Conservation (phyloP, 2,113 vertebrate genomes). For the Anas platyrhynchos region DNA sequence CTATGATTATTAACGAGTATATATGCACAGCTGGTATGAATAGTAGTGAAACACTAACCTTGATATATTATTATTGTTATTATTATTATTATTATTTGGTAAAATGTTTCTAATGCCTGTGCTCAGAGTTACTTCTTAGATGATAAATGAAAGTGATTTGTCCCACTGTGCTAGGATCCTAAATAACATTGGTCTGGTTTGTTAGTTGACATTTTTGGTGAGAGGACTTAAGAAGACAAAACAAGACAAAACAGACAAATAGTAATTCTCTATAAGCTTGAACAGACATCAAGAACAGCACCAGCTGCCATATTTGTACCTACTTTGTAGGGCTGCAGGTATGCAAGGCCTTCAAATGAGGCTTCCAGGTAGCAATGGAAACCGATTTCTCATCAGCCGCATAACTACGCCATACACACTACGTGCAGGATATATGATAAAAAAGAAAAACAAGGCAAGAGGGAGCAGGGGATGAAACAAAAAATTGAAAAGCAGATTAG, state of each 20-base stretch:
- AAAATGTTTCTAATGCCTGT: neutral
- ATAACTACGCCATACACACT: slow-evolving; percentile 99
- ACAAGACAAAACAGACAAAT: slow-evolving; percentile 58
- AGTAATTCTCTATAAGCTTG: slow-evolving; percentile 54
- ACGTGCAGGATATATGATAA: slow-evolving; percentile 83
- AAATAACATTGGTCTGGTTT: slow-evolving; percentile 37
- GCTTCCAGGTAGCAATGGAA: slow-evolving; percentile 99
- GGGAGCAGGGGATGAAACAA: slow-evolving; percentile 78
- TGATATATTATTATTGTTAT: neutral
- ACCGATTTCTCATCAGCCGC: slow-evolving; percentile 99
- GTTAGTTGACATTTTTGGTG: slow-evolving; percentile 55
- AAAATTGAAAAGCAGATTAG: slow-evolving; percentile 83
- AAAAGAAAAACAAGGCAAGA: slow-evolving; percentile 72
- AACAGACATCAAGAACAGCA: slow-evolving; percentile 78
- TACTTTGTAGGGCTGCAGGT: slow-evolving; percentile 99
- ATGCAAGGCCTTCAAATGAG: slow-evolving; percentile 99
- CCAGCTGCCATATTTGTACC: slow-evolving; percentile 89
- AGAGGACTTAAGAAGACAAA: slow-evolving; percentile 43
- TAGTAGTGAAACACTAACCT: neutral
- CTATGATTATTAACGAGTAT: neutral
- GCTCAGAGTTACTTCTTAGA: neutral
- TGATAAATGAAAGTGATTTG: neutral
- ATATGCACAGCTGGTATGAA: neutral
- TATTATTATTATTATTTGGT: no score
- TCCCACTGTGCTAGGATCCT: slow-evolving; percentile 19